Base-by-base conservation (phyloP, 2,797 vertebrate species). In the Peromyscus attwateri region DNA sequence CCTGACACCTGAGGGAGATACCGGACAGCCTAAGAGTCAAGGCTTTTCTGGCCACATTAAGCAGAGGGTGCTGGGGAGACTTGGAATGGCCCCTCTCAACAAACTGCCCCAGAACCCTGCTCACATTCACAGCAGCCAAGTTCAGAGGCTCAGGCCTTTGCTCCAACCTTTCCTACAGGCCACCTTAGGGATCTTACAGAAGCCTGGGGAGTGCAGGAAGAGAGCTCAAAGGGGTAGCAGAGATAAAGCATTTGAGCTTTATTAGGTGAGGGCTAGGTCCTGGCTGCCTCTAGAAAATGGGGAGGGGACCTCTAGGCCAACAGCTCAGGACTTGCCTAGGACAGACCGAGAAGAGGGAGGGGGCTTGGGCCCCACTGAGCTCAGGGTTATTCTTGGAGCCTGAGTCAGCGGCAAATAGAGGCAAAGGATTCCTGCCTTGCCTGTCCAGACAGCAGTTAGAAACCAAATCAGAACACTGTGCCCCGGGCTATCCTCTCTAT, bases 371-470 rank as follows among this genome's bases (percentile, higher is more conserved):
- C 57, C 89, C 91, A 82, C 92, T 97, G 96, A 95, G 90, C 96
- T 95, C 94, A 95, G 43, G 60, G 82, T 79, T 92, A 92, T 97
- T 85, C 97, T 92, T 79, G 87, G 55, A 98, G 89, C 92, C 96
- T 97, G 97, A 98, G 97, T 97, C 98, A 98, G 96, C 52, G 0
- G 95, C 92, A 92, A 84, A 95, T 49, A 1, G 5, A 96, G 95
- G 96, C 80, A 79, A 97, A 97, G 57, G 94, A 97, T 97, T 96
- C 94, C 52, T 90, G 87, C 91, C 89, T 70, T 96, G 94, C 97
- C 91, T 96, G 96, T 87, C 80, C 85, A 97, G 96, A 94, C 97
- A 97, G 91, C 95, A 96, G 91, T 95, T 77, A 89, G 64, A 94
- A 96, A 96, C 85, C 81, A 92, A 88, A 83, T 60, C 49, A 70